Evolutionary conservation across 2,888 invertebrate genomes (phyloP), one percentile per base, ranked within the genome.

Genomic region (Pimpla rufipes): DNA sequence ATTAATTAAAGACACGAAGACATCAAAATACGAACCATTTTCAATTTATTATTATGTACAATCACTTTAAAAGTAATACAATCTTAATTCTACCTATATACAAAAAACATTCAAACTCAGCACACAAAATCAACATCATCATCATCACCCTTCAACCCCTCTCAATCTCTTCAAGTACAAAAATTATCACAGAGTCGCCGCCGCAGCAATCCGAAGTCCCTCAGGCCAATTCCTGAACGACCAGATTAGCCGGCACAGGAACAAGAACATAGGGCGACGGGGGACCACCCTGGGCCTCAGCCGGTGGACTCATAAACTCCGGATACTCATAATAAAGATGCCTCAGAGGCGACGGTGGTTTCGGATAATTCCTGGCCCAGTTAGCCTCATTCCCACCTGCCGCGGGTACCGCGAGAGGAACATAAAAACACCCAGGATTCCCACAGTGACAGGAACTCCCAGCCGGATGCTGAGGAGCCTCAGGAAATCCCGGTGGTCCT

Each of bases 321-420:
- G 79, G 82, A 50, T 74, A 82, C 10, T 74, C 45, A 35, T 74
- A 52, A 13, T 82, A 79, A 18, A 82, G 21, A 42, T 82, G 74
- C 1, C 79, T 66, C 50, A 68, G 37, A 2, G 82, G 79, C 2
- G 73, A 29, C 5, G 67, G 81, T 1, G 81, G 40, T n/a, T 29
- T 35, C 5, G 79, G 47, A 42, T 42, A 66, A 66, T 71, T 40
- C 6, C 18, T 40, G 37, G 21, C 40, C 57, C 13, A 37, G 13
- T 18, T 55, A 42, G 10, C 10, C 6, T 18, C 18, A 0, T 47
- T 18, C 3, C 10, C 45, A 16, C 23, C 37, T 29, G 67, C 13
- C 4, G n/a, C n/a, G n/a, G 55, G 55, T 42, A 52, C 5, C 23
- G 79, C 42, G 0, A 59, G 16, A 4, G 78, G 71, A 35, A 79